Conservation (phyloP, 1,140 invertebrate species). For the Trachymyrmex septentrionalis region DNA sequence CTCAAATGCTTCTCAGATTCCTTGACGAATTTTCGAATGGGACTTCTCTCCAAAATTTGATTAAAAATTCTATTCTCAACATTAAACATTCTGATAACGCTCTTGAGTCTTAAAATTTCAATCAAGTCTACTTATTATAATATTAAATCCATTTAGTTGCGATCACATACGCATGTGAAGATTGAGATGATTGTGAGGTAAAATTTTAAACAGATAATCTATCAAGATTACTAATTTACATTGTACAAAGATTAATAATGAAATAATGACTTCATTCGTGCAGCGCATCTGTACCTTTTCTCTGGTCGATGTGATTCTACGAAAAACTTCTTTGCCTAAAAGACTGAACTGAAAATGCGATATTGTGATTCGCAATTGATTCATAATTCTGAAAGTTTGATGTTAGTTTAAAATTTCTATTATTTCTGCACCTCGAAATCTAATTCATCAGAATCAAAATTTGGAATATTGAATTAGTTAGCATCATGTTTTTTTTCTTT, state of each 20-base stretch:
- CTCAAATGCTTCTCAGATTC: neutral
- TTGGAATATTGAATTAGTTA: neutral
- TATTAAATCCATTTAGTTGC: neutral
- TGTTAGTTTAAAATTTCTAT: neutral
- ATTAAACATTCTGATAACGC: neutral
- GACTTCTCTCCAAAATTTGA: neutral
- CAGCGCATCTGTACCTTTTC: neutral
- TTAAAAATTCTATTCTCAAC: neutral
- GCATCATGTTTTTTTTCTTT: neutral
- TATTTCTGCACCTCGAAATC: neutral
- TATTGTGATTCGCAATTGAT: neutral
- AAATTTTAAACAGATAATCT: neutral
- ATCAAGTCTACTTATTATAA: neutral
- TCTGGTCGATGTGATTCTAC: neutral
- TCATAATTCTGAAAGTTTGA: neutral
- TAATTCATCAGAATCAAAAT: neutral
- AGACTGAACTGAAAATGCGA: neutral
- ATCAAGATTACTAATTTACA: neutral
- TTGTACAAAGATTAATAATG: neutral
- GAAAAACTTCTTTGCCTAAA: neutral
- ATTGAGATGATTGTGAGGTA: neutral
- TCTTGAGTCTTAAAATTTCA: neutral
- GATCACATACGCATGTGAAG: neutral
- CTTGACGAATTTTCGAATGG: conserved; percentile 10
- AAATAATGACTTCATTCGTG: neutral